Conservation (phyloP, 1,140 invertebrate species). For the Spodoptera litura region DNA sequence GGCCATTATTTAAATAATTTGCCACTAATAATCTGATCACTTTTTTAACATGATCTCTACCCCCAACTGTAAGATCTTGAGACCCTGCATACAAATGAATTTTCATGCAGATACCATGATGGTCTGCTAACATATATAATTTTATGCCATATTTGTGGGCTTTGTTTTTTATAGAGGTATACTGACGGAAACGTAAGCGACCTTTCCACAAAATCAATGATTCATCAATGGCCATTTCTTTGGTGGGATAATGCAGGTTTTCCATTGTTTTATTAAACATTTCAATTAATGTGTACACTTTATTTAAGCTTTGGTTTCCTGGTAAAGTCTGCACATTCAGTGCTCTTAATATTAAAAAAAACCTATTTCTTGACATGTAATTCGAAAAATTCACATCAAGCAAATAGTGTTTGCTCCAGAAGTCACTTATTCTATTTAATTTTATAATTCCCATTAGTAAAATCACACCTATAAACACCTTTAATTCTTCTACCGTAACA, state of each 20-base stretch:
- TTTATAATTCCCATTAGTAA: too few relatives aligned
- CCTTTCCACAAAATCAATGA: neutral
- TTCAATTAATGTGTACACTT: neutral
- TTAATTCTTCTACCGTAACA: too few relatives aligned
- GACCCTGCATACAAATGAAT: too few relatives aligned
- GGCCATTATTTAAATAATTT: too few relatives aligned
- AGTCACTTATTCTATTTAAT: too few relatives aligned
- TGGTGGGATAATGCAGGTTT: neutral
- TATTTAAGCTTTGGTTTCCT: constrained; percentile 1
- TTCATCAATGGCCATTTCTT: neutral
- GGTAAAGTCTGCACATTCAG: neutral
- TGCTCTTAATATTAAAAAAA: neutral
- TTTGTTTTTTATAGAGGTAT: neutral
- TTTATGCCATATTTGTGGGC: neutral
- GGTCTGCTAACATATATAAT: neutral
- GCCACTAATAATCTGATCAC: too few relatives aligned
- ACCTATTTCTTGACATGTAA: too few relatives aligned
- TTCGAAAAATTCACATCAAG: too few relatives aligned
- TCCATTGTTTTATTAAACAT: neutral
- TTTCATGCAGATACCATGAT: neutral
- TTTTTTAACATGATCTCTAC: too few relatives aligned
- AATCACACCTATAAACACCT: too few relatives aligned
- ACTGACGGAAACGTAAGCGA: neutral
- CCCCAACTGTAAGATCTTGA: too few relatives aligned
- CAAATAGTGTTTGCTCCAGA: too few relatives aligned